Evolutionary conservation across 2,113 vertebrate species (phyloP).

Genomic region (Lagopus leucura): DNA sequence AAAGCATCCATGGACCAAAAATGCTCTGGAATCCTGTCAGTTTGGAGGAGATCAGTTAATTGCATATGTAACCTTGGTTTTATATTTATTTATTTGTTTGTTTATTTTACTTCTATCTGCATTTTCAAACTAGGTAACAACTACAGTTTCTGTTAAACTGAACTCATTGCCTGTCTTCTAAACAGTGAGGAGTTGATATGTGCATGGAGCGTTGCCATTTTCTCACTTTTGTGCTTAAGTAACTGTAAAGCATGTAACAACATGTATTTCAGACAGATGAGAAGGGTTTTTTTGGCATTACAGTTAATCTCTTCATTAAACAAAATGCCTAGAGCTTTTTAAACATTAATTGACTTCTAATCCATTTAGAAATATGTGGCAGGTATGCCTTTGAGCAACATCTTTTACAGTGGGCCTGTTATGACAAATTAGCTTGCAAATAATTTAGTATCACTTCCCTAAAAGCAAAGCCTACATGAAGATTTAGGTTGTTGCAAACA

Average conservation of each 20-base stretch:
- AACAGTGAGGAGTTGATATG: neutral
- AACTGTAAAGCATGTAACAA: neutral
- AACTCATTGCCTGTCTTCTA: neutral
- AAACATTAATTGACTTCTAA: constrained; percentile 33
- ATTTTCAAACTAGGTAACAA: neutral
- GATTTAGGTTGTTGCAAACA: neutral
- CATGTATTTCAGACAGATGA: neutral
- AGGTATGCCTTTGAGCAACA: neutral
- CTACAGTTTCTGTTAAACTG: neutral
- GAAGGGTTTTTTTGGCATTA: neutral
- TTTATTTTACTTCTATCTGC: neutral
- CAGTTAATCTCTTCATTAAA: neutral
- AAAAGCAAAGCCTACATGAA: neutral
- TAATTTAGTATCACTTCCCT: neutral
- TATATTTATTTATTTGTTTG: neutral
- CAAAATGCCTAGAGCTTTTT: constrained; percentile 17
- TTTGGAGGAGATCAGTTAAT: neutral
- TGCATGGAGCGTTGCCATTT: neutral
- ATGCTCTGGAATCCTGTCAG: neutral
- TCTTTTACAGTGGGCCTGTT: constrained; percentile 3
- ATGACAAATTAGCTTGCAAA: constrained; percentile 45
- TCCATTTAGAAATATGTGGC: neutral
- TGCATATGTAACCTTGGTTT: accelerated
- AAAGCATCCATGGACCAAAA: neutral
- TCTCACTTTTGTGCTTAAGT: neutral